These are phyloP conservation scores for Conops quadrifasciatus DNA, from an alignment of 2,888 invertebrate species.

Conservation along the genomic window DNA sequence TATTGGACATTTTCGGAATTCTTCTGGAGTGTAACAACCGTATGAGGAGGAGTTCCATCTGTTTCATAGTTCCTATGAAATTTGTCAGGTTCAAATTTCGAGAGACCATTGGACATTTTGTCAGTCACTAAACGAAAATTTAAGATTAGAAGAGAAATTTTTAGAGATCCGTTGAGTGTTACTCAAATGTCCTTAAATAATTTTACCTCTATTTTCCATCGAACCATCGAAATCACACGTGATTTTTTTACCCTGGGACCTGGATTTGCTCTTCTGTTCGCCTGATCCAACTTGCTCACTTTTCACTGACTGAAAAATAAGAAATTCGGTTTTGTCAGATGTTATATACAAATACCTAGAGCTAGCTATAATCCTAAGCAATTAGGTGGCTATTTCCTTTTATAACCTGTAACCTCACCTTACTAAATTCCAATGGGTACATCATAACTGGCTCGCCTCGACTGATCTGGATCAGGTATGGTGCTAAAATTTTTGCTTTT, in stretches of 20 bases:
- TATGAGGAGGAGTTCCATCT: no score
- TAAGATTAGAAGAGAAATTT: no score
- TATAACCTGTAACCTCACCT: constrained; percentile 41
- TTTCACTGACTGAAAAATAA: constrained; percentile 1
- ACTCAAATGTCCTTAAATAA: background rate
- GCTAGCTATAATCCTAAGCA: background rate
- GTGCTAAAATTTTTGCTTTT: constrained; percentile 51
- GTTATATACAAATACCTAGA: background rate
- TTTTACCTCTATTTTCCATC: background rate
- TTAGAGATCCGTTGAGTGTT: no score
- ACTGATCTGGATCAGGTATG: constrained; percentile 53
- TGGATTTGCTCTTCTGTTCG: background rate
- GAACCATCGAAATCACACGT: background rate
- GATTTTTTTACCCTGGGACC: background rate
- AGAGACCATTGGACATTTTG: no score
- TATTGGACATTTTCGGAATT: background rate
- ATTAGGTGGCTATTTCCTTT: background rate
- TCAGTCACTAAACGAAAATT: no score
- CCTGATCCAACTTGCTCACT: background rate
- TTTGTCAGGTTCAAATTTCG: no score
- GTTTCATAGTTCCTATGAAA: no score
- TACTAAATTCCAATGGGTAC: constrained; percentile 52
- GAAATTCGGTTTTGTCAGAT: background rate
- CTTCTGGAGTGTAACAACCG: no score
- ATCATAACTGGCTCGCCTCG: constrained; percentile 52